These are phyloP conservation scores for Metalampra italica DNA, from an alignment of 2,888 invertebrate species.

Conservation along the genomic window DNA sequence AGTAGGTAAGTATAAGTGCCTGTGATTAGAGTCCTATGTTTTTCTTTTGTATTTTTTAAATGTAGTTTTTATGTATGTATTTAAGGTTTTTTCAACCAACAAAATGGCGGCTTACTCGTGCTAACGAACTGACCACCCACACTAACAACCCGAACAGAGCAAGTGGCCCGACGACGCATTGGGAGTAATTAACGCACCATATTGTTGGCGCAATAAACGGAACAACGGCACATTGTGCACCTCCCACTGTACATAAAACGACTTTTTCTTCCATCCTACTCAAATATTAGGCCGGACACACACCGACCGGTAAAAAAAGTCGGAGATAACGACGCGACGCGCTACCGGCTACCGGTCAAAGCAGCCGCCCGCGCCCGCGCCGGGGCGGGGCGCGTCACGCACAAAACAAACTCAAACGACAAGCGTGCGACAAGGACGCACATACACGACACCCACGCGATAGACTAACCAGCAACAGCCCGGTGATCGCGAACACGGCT, in stretches of 20 bases:
- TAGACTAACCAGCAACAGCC: conserved; percentile 44
- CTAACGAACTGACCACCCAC: conserved; percentile 7
- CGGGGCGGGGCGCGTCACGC: conserved; percentile 74
- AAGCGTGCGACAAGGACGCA: conserved; percentile 50
- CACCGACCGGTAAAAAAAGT: conserved; percentile 59
- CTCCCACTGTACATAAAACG: conserved; percentile 62
- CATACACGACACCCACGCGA: conserved; percentile 16
- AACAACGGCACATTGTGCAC: conserved; percentile 40
- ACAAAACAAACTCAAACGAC: conserved; percentile 68
- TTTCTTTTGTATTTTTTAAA: no score
- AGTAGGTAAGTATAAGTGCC: no score
- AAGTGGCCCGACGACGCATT: conserved; percentile 11
- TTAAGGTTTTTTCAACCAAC: no score
- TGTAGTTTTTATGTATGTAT: no score
- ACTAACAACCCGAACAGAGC: neutral
- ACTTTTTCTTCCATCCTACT: conserved; percentile 56
- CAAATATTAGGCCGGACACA: conserved; percentile 73
- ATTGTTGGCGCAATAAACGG: conserved; percentile 45
- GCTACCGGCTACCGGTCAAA: conserved; percentile 69
- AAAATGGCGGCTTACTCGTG: no score
- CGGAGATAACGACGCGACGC: conserved; percentile 58
- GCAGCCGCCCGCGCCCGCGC: conserved; percentile 41
- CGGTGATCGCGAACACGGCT: conserved; percentile 58
- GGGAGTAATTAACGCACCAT: conserved; percentile 27
- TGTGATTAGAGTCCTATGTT: no score